A percentile compares a stretch with the other conserved stretches of the same genome.
Conservation (phyloP, 2,797 vertebrate species). For the Coregonus sp. region DNA sequence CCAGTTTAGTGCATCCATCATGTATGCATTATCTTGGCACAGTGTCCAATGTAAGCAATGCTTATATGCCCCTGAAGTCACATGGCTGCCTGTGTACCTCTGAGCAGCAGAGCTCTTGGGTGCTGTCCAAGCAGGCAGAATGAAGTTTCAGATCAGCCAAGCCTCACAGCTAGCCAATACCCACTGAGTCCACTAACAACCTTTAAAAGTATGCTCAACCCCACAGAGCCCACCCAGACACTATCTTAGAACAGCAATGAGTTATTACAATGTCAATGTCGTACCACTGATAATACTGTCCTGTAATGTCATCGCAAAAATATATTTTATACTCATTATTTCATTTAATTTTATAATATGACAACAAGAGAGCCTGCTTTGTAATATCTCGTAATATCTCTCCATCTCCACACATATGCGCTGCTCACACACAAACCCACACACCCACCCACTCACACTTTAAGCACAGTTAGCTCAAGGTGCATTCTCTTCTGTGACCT, state of each 20-base stretch:
- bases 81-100: conserved; percentile 42
- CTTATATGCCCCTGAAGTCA: conserved; percentile 26
- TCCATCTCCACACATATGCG: neutral
- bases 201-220: conserved; percentile 40
- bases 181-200: conserved; percentile 42
- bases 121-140: conserved; percentile 41
- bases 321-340: conserved; percentile 20
- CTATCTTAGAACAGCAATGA: conserved; percentile 26
- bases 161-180: conserved; percentile 33
- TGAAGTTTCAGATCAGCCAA: conserved; percentile 33
- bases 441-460: conserved; percentile 41
- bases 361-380: conserved; percentile 11
- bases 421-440: conserved; percentile 9
- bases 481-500: conserved; percentile 79
- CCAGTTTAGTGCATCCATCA: conserved; percentile 51
- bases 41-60: conserved; percentile 39
- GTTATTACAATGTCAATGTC: conserved; percentile 2
- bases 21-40: conserved; percentile 44
- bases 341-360: neutral
- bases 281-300: neutral
- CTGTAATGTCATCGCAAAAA: conserved; percentile 27
- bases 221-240: conserved; percentile 20
- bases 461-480: conserved; percentile 77
- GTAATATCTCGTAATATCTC: conserved; percentile 21
- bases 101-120: conserved; percentile 38